These are phyloP conservation scores for Lymantria monacha DNA, from an alignment of 2,888 invertebrate species.

Conservation along the genomic window DNA sequence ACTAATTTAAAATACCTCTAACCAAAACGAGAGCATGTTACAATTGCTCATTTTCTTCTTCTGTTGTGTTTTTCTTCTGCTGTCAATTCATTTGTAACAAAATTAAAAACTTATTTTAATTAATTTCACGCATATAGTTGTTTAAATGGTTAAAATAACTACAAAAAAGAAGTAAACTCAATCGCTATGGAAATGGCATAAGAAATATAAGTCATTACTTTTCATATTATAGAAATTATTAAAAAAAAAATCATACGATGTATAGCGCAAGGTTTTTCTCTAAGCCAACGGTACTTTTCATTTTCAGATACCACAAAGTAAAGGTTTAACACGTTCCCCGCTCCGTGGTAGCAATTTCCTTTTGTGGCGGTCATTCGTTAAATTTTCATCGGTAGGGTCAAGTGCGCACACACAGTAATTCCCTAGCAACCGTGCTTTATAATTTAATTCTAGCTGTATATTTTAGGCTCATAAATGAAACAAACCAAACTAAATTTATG, in stretches of 20 bases:
- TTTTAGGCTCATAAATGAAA: conserved; percentile 55
- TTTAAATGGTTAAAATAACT: too few relatives aligned
- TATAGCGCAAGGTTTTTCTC: conserved; percentile 31
- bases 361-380: conserved; percentile 67
- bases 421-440: conserved; percentile 43
- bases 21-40: too few relatives aligned
- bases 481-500: conserved; percentile 49
- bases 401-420: conserved; percentile 38
- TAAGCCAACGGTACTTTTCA: conserved; percentile 39
- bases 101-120: too few relatives aligned
- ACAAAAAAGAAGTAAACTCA: background rate
- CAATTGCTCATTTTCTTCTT: too few relatives aligned
- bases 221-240: conserved; percentile 26
- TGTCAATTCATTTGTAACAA: too few relatives aligned
- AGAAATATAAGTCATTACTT: background rate
- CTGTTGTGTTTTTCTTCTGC: too few relatives aligned
- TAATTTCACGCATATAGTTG: too few relatives aligned
- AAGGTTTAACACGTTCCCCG: conserved; percentile 52
- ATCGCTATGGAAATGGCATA: background rate
- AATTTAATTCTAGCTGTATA: conserved; percentile 57
- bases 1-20: too few relatives aligned
- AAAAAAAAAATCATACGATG: conserved; percentile 31
- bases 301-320: conserved; percentile 47
- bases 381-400: conserved; percentile 62
- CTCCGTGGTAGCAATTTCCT: conserved; percentile 59